These are phyloP conservation scores for Phallusia fumigata DNA, from an alignment of 23 tunicate species.

Conservation along the genomic window DNA sequence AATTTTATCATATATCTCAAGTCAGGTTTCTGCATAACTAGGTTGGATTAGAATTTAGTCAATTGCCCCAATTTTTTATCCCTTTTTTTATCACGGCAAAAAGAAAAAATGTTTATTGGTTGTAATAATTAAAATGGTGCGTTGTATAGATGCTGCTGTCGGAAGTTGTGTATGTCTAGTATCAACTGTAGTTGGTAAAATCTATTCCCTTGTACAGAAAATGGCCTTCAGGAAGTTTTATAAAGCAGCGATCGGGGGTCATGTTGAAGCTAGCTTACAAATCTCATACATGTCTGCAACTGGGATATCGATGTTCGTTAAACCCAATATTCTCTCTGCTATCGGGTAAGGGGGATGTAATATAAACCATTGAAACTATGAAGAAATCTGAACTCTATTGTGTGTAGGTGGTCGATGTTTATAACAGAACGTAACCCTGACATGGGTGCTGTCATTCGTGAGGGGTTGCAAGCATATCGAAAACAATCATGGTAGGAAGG, in stretches of 20 bases:
- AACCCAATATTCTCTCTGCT: conserved; percentile 33
- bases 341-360: conserved; percentile 37
- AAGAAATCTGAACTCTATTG: neutral
- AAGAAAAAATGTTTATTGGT: too few species aligned
- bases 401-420: conserved; percentile 65
- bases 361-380: neutral
- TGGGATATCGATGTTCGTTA: conserved; percentile 60
- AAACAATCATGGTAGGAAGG: conserved; percentile 72
- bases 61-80: too few species aligned
- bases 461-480: conserved; percentile 86
- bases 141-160: too few species aligned
- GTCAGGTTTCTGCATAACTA: too few species aligned
- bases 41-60: too few species aligned
- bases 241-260: conserved; percentile 85
- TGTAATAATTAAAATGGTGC: too few species aligned
- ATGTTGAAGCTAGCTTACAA: conserved; percentile 68
- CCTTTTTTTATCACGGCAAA: too few species aligned
- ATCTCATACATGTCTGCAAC: conserved; percentile 53
- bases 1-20: too few species aligned
- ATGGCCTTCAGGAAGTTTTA: conserved; percentile 75
- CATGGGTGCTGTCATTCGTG: conserved; percentile 80
- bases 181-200: too few species aligned
- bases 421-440: conserved; percentile 68
- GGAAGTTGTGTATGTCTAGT: too few species aligned
- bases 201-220: conserved; percentile 41